Conservation (phyloP, 1,140 invertebrate species). For the Drosophila mojavensis region DNA sequence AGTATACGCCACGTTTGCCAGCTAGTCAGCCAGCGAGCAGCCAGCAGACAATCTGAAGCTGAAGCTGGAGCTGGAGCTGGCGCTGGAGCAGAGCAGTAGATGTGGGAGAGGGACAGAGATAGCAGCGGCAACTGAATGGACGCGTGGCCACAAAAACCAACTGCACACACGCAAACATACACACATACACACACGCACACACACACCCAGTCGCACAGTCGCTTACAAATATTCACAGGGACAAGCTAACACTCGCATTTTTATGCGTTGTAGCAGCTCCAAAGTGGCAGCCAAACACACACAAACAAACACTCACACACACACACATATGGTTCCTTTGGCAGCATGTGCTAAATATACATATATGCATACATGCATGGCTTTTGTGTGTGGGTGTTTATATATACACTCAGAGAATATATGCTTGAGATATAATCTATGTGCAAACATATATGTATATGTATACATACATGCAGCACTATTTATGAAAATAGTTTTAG, state of each 20-base stretch:
- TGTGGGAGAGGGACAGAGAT: no score
- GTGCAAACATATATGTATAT: background rate
- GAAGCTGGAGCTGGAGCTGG: constrained; percentile 1
- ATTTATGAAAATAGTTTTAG: no score
- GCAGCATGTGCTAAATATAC: constrained; percentile 64
- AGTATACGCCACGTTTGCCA: constrained; percentile 81
- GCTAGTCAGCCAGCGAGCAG: constrained; percentile 37
- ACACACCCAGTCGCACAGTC: constrained; percentile 26
- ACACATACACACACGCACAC: constrained; percentile 21
- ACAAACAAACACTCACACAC: constrained; percentile 21
- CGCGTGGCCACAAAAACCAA: constrained; percentile 66
- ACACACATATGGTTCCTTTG: constrained; percentile 28
- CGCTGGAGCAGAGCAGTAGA: background rate
- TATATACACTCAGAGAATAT: no score
- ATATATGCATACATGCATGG: background rate
- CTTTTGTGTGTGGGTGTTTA: background rate
- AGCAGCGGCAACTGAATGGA: constrained; percentile 24
- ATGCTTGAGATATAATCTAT: no score
- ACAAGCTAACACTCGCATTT: constrained; percentile 44
- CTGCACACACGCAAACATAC: constrained; percentile 30
- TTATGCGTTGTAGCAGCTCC: constrained; percentile 49
- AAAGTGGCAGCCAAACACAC: constrained; percentile 50
- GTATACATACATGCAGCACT: background rate
- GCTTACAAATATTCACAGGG: constrained; percentile 19
- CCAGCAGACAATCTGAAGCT: constrained; percentile 14